A percentile compares a stretch with the other conserved stretches of the same genome.
Conservation (phyloP, 2,113 vertebrate species). For the Grammomys surdaster region DNA sequence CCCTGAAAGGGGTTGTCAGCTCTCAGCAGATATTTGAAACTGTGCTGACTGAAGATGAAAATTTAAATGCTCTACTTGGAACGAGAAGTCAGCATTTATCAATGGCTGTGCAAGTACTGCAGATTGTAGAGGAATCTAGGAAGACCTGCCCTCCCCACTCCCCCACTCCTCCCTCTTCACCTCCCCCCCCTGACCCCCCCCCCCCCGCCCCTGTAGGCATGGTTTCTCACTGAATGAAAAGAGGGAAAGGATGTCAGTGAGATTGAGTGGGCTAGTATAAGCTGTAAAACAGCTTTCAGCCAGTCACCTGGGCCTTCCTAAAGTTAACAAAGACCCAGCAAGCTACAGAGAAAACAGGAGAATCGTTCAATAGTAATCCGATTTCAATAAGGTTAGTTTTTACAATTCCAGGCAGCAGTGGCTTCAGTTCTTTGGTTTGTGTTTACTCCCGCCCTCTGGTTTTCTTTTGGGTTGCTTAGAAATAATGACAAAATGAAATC, state of each 20-base stretch:
- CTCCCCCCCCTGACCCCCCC: neutral
- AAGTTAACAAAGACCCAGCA: neutral
- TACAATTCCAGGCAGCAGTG: neutral
- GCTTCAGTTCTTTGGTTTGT: neutral
- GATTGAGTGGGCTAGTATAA: neutral
- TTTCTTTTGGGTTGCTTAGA: neutral
- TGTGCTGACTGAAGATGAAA: slow-evolving; percentile 61
- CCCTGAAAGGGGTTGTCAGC: slow-evolving; percentile 44
- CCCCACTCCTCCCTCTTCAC: neutral
- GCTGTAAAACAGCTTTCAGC: neutral
- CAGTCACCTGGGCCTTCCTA: neutral
- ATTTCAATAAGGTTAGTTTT: slow-evolving; percentile 20
- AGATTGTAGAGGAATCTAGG: neutral
- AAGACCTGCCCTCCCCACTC: neutral
- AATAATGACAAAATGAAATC: slow-evolving; percentile 20
- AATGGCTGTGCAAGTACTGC: neutral
- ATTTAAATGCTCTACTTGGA: slow-evolving; percentile 2
- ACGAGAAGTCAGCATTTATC: slow-evolving; percentile 56
- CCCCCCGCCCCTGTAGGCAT: neutral
- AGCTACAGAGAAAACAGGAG: neutral
- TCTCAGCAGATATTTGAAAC: slow-evolving; percentile 24
- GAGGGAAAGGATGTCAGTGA: neutral
- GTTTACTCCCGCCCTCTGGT: neutral
- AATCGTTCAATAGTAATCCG: neutral
- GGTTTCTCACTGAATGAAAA: neutral